A percentile compares a stretch with the other conserved stretches of the same genome.
phyloP scores from a whole-genome alignment of 2,797 vertebrate genomes.

The Linurgus olivaceus region DNA sequence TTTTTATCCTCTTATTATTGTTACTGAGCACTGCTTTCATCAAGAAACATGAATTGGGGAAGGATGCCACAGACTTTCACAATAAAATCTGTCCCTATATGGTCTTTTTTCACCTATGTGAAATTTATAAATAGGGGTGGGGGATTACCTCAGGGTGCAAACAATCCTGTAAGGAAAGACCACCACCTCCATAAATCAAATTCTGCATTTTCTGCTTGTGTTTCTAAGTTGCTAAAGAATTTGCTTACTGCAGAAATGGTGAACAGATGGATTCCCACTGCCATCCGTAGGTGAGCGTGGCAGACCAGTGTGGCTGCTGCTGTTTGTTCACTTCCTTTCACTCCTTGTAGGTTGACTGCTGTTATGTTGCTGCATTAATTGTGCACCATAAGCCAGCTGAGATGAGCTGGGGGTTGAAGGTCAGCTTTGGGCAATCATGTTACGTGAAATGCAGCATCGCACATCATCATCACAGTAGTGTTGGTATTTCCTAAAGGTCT shows the following conservation, averaged over 20 bases:
- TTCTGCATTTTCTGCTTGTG: not conserved
- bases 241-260: not conserved
- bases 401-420: not conserved
- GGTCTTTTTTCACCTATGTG: not conserved
- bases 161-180: not conserved
- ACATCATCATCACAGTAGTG: accelerated
- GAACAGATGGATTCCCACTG: not conserved
- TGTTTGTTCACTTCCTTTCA: not conserved
- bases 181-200: not conserved
- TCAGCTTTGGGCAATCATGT: accelerated
- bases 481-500: not conserved
- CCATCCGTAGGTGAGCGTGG: accelerated
- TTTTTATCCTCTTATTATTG: not conserved
- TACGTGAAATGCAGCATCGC: accelerated
- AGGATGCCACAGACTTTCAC: not conserved
- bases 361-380: not conserved
- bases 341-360: not conserved
- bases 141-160: not conserved
- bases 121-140: not conserved
- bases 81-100: not conserved
- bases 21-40: not conserved
- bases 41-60: not conserved
- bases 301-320: not conserved
- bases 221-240: not conserved
- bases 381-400: not conserved